phyloP scores from a whole-genome alignment of 2,888 invertebrate genomes.

The Endomychus coccineus region DNA sequence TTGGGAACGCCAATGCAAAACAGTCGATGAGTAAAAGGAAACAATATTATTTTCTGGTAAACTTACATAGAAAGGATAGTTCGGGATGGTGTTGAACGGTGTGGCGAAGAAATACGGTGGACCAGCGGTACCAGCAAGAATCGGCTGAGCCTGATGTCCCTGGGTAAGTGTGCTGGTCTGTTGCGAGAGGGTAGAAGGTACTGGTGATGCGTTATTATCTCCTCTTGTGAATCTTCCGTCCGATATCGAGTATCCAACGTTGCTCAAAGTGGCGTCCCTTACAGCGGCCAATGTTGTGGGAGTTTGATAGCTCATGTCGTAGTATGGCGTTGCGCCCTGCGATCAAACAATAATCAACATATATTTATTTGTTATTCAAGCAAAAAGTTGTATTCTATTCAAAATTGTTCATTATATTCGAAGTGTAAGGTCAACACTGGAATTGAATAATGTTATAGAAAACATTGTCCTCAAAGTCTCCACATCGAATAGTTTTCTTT shows the following conservation, averaged over 20 bases:
- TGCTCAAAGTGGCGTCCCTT: constrained; percentile 57
- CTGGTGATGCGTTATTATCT: constrained; percentile 75
- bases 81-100: constrained; percentile 58
- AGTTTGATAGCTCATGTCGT: constrained; percentile 68
- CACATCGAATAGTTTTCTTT: no score
- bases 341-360: no score
- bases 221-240: constrained; percentile 64
- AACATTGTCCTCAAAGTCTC: no score
- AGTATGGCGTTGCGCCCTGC: constrained; percentile 60
- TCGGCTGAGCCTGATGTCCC: constrained; percentile 52
- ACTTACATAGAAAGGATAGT: constrained; percentile 60
- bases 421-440: no score
- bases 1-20: no score
- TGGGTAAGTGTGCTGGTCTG: constrained; percentile 54
- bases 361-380: no score
- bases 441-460: no score
- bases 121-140: constrained; percentile 53
- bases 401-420: no score
- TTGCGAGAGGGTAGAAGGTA: constrained; percentile 67
- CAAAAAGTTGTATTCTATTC: no score
- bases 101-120: constrained; percentile 71
- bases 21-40: no score
- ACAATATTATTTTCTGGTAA: no score
- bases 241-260: constrained; percentile 63
- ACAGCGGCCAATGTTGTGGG: constrained; percentile 64